These are phyloP conservation scores for Typhlichthys subterraneus DNA, from an alignment of 2,797 vertebrate genomes.

Conservation along the genomic window DNA sequence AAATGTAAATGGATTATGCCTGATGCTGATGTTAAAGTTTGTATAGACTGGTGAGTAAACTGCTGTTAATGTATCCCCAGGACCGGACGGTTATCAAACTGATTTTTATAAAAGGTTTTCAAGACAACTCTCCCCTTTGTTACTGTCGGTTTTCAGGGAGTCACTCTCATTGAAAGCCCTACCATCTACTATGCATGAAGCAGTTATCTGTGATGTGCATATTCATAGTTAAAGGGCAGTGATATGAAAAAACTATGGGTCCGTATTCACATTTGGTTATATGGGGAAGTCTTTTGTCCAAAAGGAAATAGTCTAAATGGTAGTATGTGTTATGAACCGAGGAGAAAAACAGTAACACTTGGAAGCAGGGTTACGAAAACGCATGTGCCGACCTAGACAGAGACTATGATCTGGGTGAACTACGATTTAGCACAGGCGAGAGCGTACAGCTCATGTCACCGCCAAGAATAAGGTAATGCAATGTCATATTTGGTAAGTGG, in stretches of 20 bases:
- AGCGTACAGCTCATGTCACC: too few species aligned
- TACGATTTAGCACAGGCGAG: conserved; percentile 15
- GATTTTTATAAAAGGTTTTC: too few species aligned
- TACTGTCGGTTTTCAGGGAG: neutral
- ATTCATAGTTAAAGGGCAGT: neutral
- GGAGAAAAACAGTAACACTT: conserved; percentile 15
- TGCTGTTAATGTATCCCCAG: too few species aligned
- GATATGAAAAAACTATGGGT: conserved; percentile 8
- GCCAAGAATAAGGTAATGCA: too few species aligned
- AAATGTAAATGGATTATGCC: too few species aligned
- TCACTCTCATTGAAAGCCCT: neutral
- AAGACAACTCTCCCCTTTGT: neutral
- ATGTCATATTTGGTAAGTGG: too few species aligned
- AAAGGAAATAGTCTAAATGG: conserved; percentile 10
- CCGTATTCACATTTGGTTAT: conserved; percentile 4
- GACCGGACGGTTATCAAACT: too few species aligned
- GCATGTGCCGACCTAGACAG: neutral
- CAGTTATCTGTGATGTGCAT: neutral
- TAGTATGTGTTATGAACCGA: conserved; percentile 17
- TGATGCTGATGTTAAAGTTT: too few species aligned
- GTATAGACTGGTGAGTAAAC: too few species aligned
- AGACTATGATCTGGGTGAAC: neutral
- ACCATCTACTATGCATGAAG: neutral
- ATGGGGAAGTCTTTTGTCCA: conserved; percentile 5
- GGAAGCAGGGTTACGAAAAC: conserved; percentile 4